Percentiles rank a stretch among this genome's conserved stretches.
Evolutionary conservation across 1,140 invertebrate genomes (phyloP).

Genomic region (Penaeus chinensis): DNA sequence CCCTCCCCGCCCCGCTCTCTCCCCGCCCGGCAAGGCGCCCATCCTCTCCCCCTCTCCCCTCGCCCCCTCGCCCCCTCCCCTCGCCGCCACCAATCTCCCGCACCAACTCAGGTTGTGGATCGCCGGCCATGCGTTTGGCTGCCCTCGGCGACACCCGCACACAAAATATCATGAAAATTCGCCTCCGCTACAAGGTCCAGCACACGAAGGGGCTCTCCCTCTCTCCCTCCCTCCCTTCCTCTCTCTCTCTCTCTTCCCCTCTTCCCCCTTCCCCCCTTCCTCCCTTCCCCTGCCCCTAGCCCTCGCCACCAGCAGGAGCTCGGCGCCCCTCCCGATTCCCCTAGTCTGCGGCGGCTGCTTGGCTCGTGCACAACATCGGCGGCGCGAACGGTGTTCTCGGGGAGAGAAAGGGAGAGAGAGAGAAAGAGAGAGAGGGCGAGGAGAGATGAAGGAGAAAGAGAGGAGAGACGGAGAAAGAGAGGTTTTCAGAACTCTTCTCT

Average conservation of each 20-base stretch:
- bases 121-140: conserved; percentile 56
- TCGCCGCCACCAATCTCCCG: background rate
- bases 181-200: conserved; percentile 26
- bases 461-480: background rate
- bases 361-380: conserved; percentile 40
- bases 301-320: too few relatives aligned
- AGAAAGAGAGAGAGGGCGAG: background rate
- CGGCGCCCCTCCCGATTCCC: background rate
- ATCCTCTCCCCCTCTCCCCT: background rate
- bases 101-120: conserved; percentile 51
- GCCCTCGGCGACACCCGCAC: conserved; percentile 52
- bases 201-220: background rate
- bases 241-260: conserved; percentile 7
- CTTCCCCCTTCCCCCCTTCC: background rate
- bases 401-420: background rate
- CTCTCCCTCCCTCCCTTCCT: background rate
- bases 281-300: background rate
- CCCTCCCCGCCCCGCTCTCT: background rate
- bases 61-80: background rate
- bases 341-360: conserved; percentile 42
- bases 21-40: background rate
- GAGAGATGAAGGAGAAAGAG: conserved; percentile 22
- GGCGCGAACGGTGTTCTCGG: background rate
- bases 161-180: conserved; percentile 57
- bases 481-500: background rate